phyloP scores from a whole-genome alignment of 2,888 invertebrate genomes.

The Campaea margaritaria region DNA sequence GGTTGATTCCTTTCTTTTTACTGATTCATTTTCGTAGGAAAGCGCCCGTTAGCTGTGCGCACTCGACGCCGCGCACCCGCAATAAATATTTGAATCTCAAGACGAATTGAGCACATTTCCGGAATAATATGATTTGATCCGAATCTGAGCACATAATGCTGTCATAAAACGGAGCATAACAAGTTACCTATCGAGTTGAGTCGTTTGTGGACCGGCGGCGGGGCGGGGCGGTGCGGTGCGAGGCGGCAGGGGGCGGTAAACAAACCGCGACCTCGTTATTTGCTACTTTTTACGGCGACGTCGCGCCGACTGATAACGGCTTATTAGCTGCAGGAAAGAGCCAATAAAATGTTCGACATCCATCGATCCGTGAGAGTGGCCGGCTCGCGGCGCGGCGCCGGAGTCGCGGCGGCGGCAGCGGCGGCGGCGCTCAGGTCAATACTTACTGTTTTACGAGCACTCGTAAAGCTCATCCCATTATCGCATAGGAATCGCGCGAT shows the following conservation, averaged over 20 bases:
- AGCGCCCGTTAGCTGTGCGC: background rate
- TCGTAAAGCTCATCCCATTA: constrained; percentile 34
- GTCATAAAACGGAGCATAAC: constrained; percentile 18
- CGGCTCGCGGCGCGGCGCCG: background rate
- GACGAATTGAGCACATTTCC: constrained; percentile 8
- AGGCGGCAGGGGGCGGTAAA: background rate
- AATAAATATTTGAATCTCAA: constrained; percentile 15
- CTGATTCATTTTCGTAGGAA: background rate
- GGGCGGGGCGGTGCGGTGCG: background rate
- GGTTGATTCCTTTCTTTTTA: background rate
- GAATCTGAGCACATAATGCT: constrained; percentile 18
- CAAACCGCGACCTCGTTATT: constrained; percentile 9
- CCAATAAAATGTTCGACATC: constrained; percentile 7
- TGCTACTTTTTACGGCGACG: constrained; percentile 9
- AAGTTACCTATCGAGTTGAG: constrained; percentile 10
- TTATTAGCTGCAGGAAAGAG: constrained; percentile 11
- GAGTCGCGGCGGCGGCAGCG: background rate
- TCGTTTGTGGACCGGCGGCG: background rate
- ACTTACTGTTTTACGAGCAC: constrained; percentile 19
- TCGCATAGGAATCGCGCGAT: constrained; percentile 28
- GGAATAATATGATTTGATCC: constrained; percentile 20
- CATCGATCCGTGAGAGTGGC: background rate
- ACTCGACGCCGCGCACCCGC: background rate
- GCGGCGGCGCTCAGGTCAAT: constrained; percentile 11
- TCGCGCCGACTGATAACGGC: constrained; percentile 11